phyloP scores from a whole-genome alignment of 2,113 vertebrate species.

The Phyllostomus discolor region DNA sequence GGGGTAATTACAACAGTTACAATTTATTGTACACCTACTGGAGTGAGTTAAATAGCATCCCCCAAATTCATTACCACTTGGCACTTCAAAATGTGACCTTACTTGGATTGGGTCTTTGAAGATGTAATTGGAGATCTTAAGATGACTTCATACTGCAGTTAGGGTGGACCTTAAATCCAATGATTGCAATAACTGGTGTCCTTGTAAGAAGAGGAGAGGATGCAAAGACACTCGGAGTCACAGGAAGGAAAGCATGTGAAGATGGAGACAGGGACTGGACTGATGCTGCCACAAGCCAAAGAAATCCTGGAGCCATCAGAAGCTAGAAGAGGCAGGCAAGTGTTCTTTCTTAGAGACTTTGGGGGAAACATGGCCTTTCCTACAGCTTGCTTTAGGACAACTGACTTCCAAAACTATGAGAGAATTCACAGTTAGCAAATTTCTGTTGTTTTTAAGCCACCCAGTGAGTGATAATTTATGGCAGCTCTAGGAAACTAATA shows the following conservation, averaged over 20 bases:
- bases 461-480: rapidly evolving
- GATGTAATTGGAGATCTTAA: not conserved
- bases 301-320: not conserved
- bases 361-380: not conserved
- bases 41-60: not conserved
- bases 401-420: not conserved
- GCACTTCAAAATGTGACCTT: not conserved
- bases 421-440: not conserved
- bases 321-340: not conserved
- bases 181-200: not conserved
- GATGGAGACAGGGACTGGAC: not conserved
- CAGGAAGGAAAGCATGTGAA: not conserved
- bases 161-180: not conserved
- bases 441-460: not conserved
- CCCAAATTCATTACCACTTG: not conserved
- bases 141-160: not conserved
- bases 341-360: not conserved
- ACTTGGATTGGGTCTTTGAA: not conserved
- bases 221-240: not conserved
- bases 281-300: not conserved
- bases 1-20: not conserved
- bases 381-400: not conserved
- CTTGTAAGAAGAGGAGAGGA: not conserved
- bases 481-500: not conserved
- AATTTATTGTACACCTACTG: not conserved